phyloP scores from a whole-genome alignment of 2,888 invertebrate species.

The Deroplatys truncata region DNA sequence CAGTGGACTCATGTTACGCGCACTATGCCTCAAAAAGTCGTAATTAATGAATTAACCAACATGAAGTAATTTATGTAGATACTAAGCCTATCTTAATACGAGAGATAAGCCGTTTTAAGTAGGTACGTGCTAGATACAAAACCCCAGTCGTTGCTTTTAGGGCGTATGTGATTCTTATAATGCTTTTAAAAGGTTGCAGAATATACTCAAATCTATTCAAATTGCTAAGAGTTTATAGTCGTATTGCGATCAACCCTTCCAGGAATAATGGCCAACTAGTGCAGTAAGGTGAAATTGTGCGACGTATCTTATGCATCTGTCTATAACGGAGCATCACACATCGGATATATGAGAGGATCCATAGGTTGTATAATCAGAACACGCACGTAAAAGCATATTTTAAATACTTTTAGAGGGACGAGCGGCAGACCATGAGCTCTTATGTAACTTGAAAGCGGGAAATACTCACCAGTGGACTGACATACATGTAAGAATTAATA shows the following conservation, averaged over 20 bases:
- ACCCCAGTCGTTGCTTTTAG: too few species aligned
- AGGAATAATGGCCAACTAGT: not conserved
- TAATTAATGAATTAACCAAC: too few species aligned
- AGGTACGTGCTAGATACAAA: too few species aligned
- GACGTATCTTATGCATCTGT: not conserved
- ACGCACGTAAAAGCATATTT: not conserved
- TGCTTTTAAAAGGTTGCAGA: too few species aligned
- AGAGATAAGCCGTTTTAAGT: too few species aligned
- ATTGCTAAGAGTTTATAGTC: not conserved
- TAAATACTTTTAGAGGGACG: not conserved
- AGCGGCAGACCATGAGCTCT: not conserved
- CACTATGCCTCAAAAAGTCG: too few species aligned
- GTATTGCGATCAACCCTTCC: not conserved
- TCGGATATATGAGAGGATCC: not conserved
- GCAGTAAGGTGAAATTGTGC: not conserved
- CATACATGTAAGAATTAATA: not conserved
- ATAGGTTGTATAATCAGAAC: not conserved
- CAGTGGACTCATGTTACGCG: too few species aligned
- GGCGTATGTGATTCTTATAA: too few species aligned
- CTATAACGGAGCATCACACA: not conserved
- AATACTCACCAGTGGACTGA: not conserved
- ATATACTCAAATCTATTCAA: too few species aligned
- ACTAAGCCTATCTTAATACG: too few species aligned
- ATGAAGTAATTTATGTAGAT: too few species aligned
- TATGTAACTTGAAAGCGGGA: not conserved